These are phyloP conservation scores for Drosophila pectinifera DNA, from an alignment of 1,140 invertebrate genomes.

Conservation along the genomic window DNA sequence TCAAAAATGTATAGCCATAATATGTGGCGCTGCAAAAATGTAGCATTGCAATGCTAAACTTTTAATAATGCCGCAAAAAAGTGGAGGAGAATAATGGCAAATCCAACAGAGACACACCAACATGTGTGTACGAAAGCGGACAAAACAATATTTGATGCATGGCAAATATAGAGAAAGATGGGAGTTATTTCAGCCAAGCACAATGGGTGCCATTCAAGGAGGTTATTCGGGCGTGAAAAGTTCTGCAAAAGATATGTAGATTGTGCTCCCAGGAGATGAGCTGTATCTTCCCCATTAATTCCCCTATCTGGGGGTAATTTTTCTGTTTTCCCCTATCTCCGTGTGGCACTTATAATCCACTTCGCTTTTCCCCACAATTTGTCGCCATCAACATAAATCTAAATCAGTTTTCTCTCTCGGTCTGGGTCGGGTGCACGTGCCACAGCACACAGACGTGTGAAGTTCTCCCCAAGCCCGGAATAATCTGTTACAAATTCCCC, in stretches of 20 bases:
- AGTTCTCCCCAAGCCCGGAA: neutral
- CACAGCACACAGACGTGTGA: conserved; percentile 33
- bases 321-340: conserved; percentile 3
- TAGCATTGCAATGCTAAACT: conserved; percentile 60
- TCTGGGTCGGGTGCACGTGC: conserved; percentile 43
- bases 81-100: conserved; percentile 37
- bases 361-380: conserved; percentile 33
- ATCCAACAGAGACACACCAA: conserved; percentile 12
- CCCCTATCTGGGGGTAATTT: conserved; percentile 1
- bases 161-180: conserved; percentile 58
- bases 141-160: conserved; percentile 66
- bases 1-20: conserved; percentile 63
- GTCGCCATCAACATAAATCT: conserved; percentile 59
- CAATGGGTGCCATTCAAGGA: conserved; percentile 34
- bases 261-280: conserved; percentile 6
- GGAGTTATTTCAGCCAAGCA: conserved; percentile 30
- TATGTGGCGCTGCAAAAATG: conserved; percentile 21
- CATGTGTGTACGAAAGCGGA: conserved; percentile 48
- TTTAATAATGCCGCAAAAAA: conserved; percentile 73
- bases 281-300: neutral
- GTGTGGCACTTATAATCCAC: conserved; percentile 23
- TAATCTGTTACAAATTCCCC: conserved; percentile 19
- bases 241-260: conserved; percentile 21
- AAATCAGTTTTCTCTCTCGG: conserved; percentile 43
- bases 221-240: conserved; percentile 23